Evolutionary conservation across 2,113 vertebrate genomes (phyloP), one percentile per base, ranked within the genome.

Genomic region (Empidonax alnorum): DNA sequence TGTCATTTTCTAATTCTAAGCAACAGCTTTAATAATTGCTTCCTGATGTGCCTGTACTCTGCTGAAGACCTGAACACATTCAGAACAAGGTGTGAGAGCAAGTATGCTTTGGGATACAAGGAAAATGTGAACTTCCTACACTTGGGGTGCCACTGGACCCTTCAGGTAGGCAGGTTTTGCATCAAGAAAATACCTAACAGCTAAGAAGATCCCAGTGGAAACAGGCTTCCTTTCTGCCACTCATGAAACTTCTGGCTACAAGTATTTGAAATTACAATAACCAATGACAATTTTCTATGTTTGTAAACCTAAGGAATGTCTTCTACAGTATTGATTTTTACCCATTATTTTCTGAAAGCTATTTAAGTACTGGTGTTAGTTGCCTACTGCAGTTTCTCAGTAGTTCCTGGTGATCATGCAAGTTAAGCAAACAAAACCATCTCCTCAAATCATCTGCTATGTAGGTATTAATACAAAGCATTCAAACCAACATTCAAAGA

Each of bases 51-150:
- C 5, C 35, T 33, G 9, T 35, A 69, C 21, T 66, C 23, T 20
- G 14, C 23, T 56, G 58, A n/a, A 86, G 41, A 61, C 15, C 17
- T 49, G 37, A 47, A 73, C 58, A 52, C 18, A 65, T 10, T 24
- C 16, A 49, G 44, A 44, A 61, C 2, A 14, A 82, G 33, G n/a
- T 24, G 7, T 52, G 33, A 62, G 31, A 5, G 6, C 16, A 67
- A 6, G 1, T 10, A 44, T 2, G 1, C 16, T 69, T 22, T 24
- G n/a, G 13, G 24, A 44, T 22, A 52, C 1, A 5, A 66, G 41
- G 62, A 72, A 61, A 69, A 68, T 12, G 7, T 14, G 30, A 79
- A 69, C 3, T 3, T 35, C 11, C 1, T 55, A 25, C 20, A 65
- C 17, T 10, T 65, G 22, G 14, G 41, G 28, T 73, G 31, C 27